Evolutionary conservation across 2,113 vertebrate genomes (phyloP).

Genomic region (Camelus dromedarius): DNA sequence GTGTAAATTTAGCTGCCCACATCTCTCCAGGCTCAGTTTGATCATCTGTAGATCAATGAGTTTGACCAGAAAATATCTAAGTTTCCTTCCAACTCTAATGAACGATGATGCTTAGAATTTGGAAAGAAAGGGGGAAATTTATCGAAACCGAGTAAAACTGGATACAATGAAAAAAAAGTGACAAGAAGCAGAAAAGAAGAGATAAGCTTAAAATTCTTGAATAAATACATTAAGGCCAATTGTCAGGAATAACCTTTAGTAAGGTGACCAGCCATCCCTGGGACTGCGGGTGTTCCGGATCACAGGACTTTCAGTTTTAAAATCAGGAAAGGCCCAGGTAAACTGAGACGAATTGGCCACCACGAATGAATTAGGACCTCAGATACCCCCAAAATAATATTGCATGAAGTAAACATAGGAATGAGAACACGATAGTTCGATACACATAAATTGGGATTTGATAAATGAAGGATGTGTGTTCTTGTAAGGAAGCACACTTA

Average conservation of each 20-base stretch:
- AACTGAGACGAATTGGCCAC: neutral
- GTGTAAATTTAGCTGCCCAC: neutral
- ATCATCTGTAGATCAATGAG: neutral
- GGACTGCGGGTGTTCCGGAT: neutral
- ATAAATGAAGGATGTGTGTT: neutral
- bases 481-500: neutral
- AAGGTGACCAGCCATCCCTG: neutral
- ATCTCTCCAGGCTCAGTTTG: neutral
- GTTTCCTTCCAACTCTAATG: neutral
- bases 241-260: neutral
- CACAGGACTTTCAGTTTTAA: neutral
- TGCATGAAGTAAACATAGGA: neutral
- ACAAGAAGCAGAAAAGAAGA: neutral
- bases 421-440: neutral
- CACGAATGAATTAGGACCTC: neutral
- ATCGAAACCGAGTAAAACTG: neutral
- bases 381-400: neutral
- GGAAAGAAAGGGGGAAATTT: neutral
- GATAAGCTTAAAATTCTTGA: neutral
- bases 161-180: neutral
- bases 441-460: neutral
- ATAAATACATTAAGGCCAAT: neutral
- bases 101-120: neutral
- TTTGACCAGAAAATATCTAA: neutral
- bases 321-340: neutral